Base-by-base conservation (phyloP, 2,888 invertebrate genomes). In the Taenaris catops region DNA sequence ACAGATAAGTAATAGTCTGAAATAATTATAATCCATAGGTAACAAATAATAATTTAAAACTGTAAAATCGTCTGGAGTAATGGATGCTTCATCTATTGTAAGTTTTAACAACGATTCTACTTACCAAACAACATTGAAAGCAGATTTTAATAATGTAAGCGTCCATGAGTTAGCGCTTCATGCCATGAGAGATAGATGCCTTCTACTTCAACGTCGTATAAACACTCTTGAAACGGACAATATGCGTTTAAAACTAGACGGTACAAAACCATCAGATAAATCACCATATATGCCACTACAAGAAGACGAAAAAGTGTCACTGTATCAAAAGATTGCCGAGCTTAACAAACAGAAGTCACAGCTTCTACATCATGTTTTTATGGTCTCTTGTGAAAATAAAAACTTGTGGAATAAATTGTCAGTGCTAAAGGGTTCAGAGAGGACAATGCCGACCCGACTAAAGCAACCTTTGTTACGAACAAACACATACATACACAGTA, bases 321-420 rank as follows among this genome's bases (percentile, higher is more conserved):
- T 92, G n/a, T 80, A 90, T 41, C 88, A 89, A 46, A 91, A 91
- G 65, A 87, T 94, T 9, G 89, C 91, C 8, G 91, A 93, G 44
- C 74, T 95, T 35, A 89, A 87, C 6, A 91, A 92, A 53, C 93
- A 94, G 60, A 95, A 94, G 58, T 89, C 91, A 0, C 94, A 94
- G 58, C 74, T 95, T 0, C 89, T 91, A 51, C 93, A 93, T 61
- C 94, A 94, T 58, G 89, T 94, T 14, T 90, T 89, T 52, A 94
- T 95, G 93, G 94, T 95, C 4, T 92, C 94, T 1, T 89, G 90
- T 52, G 95, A 95, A 68, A 95, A 95, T 64, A 91, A 92, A 55
- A 92, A 92, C 47, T 71, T 95, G 21, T 95, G 95, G 95, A 90
- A 88, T 36, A 90, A 92, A 55, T 80, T 95, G 34, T 91, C 92